phyloP scores from a whole-genome alignment of 1,140 invertebrate species.

The Drosophila leontia region DNA sequence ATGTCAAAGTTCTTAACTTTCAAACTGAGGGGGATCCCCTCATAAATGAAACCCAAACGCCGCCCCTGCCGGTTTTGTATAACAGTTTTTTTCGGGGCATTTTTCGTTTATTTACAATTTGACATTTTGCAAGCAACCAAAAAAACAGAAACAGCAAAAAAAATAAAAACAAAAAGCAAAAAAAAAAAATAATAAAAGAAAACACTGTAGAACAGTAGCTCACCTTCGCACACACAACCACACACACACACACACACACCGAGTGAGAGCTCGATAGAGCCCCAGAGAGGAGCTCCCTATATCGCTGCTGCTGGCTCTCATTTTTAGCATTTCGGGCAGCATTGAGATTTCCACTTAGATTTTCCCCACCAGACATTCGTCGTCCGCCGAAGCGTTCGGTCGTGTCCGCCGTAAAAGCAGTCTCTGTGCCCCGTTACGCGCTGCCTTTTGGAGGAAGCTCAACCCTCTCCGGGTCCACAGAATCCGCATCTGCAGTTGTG shows the following conservation, averaged over 20 bases:
- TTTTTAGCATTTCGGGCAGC: constrained; percentile 49
- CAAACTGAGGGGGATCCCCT: neutral
- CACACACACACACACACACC: constrained; percentile 17
- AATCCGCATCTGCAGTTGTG: constrained; percentile 33
- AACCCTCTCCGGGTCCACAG: constrained; percentile 28
- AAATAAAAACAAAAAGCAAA: constrained; percentile 28
- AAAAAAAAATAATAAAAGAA: constrained; percentile 28
- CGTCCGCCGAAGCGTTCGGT: constrained; percentile 70
- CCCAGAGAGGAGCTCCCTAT: constrained; percentile 23
- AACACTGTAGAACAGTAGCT: constrained; percentile 52
- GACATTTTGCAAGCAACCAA: constrained; percentile 69
- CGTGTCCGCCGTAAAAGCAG: constrained; percentile 36
- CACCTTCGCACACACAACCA: constrained; percentile 52
- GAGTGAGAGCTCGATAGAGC: neutral
- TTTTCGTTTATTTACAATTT: constrained; percentile 82
- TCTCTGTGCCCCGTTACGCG: neutral
- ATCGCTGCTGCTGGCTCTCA: constrained; percentile 29
- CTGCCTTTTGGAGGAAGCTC: constrained; percentile 20
- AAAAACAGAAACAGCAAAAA: neutral
- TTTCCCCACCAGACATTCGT: constrained; percentile 77
- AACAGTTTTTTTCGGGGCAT: constrained; percentile 61
- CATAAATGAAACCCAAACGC: neutral
- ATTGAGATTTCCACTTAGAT: constrained; percentile 71
- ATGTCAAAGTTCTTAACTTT: constrained; percentile 2
- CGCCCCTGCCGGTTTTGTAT: constrained; percentile 54